Conservation (phyloP, 2,797 vertebrate genomes). For the Rachycentron canadum region DNA sequence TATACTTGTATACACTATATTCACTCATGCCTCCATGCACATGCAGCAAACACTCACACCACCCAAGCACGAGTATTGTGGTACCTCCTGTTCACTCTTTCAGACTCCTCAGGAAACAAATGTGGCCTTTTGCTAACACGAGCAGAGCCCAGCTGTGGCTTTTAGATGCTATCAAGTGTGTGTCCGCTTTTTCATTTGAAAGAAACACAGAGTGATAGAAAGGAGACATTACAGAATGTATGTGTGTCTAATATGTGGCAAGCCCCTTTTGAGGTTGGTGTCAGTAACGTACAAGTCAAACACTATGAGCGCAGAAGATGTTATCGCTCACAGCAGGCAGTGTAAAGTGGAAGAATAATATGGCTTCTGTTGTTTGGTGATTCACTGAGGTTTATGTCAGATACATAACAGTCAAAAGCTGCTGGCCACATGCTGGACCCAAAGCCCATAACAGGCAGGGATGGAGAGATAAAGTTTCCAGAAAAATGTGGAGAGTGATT, state of each 20-base stretch:
- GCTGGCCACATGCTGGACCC: conserved; percentile 83
- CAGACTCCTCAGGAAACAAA: conserved; percentile 90
- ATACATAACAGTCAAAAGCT: conserved; percentile 71
- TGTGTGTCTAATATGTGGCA: conserved; percentile 56
- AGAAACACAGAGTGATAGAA: conserved; percentile 59
- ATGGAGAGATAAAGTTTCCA: conserved; percentile 83
- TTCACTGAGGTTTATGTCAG: conserved; percentile 67
- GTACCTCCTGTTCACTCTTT: conserved; percentile 84
- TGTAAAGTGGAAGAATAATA: conserved; percentile 71
- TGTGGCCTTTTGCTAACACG: conserved; percentile 79
- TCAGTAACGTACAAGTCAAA: conserved; percentile 73
- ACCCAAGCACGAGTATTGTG: conserved; percentile 81
- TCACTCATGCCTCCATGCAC: conserved; percentile 6
- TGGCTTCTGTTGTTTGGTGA: conserved; percentile 66
- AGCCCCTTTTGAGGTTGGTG: conserved; percentile 66
- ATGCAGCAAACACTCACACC: conserved; percentile 28
- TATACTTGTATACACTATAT: conserved; percentile 1
- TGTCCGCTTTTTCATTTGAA: conserved; percentile 69
- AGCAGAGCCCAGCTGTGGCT: conserved; percentile 82
- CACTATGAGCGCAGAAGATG: conserved; percentile 60
- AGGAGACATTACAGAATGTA: conserved; percentile 41
- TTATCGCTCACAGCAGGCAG: conserved; percentile 68
- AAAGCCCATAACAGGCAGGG: conserved; percentile 77
- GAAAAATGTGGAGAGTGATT: conserved; percentile 72
- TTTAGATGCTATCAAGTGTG: conserved; percentile 87